Evolutionary conservation across 2,113 vertebrate genomes (phyloP).

Genomic region (Candoia aspera): DNA sequence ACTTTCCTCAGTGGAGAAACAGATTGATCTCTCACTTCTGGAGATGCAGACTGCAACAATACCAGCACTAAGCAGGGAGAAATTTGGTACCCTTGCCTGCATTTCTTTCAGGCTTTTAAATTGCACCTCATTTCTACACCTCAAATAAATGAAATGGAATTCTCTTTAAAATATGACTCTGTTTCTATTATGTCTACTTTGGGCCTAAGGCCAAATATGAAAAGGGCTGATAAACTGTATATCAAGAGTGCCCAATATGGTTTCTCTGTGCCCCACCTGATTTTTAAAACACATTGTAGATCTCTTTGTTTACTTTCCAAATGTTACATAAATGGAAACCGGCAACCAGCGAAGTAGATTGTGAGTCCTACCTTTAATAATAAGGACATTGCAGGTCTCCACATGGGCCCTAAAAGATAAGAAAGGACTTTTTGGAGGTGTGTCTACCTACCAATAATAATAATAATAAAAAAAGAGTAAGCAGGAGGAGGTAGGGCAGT

Average conservation of each 20-base stretch:
- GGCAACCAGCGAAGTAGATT: no score
- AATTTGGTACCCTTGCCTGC: not conserved
- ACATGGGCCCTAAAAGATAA: no score
- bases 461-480: not conserved
- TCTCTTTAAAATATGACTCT: not conserved
- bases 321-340: no score
- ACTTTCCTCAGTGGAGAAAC: not conserved
- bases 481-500: not conserved
- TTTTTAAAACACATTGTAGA: no score
- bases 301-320: no score
- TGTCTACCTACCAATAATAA: not conserved
- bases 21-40: not conserved
- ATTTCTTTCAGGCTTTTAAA: not conserved
- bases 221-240: not conserved
- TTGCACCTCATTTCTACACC: not conserved
- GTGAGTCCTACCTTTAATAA: no score
- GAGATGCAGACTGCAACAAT: not conserved
- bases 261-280: no score
- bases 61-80: not conserved
- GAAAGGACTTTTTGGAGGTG: not conserved
- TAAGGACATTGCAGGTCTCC: no score
- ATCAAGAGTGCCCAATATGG: not conserved
- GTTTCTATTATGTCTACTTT: no score
- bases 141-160: not conserved
- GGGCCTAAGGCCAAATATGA: not conserved